These are phyloP conservation scores for Drosophila suzukii DNA, from an alignment of 1,140 invertebrate species.

Conservation along the genomic window DNA sequence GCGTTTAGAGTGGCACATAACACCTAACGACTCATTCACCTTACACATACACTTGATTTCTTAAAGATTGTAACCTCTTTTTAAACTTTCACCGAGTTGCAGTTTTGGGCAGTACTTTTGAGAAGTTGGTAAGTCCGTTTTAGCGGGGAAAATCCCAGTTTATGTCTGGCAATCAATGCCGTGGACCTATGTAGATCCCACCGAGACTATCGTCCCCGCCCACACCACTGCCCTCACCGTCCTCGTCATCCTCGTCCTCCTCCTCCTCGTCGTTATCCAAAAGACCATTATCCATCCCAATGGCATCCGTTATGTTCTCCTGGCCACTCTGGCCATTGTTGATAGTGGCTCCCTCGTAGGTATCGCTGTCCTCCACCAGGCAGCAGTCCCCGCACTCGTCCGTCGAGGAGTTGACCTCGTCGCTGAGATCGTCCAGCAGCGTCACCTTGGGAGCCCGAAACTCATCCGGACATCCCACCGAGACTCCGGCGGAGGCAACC, in stretches of 20 bases:
- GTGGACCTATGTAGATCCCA: constrained; percentile 64
- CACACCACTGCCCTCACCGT: constrained; percentile 41
- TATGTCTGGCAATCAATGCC: constrained; percentile 64
- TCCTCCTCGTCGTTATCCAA: constrained; percentile 22
- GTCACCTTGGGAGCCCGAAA: constrained; percentile 73
- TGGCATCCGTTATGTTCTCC: constrained; percentile 18
- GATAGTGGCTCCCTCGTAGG: constrained; percentile 55
- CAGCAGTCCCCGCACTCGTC: constrained; percentile 74
- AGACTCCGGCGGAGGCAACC: constrained; percentile 36
- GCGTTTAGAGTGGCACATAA: constrained; percentile 2
- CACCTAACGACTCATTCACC: constrained; percentile 13
- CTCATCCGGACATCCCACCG: constrained; percentile 20
- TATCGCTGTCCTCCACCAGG: constrained; percentile 73
- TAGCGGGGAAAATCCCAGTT: constrained; percentile 62
- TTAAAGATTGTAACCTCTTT: neutral
- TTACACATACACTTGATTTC: constrained; percentile 1
- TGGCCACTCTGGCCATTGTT: constrained; percentile 49
- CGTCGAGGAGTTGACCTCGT: constrained; percentile 69
- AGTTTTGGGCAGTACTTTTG: constrained; percentile 4
- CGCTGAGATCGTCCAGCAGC: constrained; percentile 72
- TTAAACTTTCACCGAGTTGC: neutral
- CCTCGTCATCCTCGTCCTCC: constrained; percentile 30
- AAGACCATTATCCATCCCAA: neutral
- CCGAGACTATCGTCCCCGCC: constrained; percentile 63
- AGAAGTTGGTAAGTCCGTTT: constrained; percentile 9